phyloP scores from a whole-genome alignment of 2,888 invertebrate species.

The Siphonodentalium dalli region DNA sequence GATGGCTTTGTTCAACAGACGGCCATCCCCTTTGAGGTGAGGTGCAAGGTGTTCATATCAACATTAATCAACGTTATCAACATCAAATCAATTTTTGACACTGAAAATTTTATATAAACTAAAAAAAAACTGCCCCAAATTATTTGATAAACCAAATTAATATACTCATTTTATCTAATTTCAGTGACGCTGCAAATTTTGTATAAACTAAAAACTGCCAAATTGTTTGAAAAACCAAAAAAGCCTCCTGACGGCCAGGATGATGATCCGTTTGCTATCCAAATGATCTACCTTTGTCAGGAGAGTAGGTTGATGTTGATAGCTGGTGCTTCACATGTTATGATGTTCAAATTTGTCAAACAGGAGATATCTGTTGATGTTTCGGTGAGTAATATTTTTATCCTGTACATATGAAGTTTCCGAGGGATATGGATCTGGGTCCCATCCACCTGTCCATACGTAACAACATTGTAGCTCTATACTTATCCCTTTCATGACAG shows the following conservation, averaged over 20 bases:
- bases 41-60: too few species aligned
- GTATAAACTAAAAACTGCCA: slow-evolving; percentile 96
- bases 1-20: too few species aligned
- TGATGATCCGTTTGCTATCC: slow-evolving; percentile 89
- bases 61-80: too few species aligned
- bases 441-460: neutral
- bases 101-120: too few species aligned
- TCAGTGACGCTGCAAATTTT: slow-evolving; percentile 90
- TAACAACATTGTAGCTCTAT: too few species aligned
- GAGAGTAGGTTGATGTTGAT: slow-evolving; percentile 90
- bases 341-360: slow-evolving; percentile 95
- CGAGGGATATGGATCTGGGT: neutral
- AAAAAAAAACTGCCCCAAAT: too few species aligned
- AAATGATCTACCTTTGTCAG: slow-evolving; percentile 88
- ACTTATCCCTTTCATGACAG: too few species aligned
- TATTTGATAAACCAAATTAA: too few species aligned
- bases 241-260: slow-evolving; percentile 63
- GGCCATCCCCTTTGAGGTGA: too few species aligned
- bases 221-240: slow-evolving; percentile 81
- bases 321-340: slow-evolving; percentile 91
- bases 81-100: too few species aligned
- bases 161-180: slow-evolving; percentile 28
- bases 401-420: neutral
- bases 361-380: slow-evolving; percentile 75
- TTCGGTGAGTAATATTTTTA: slow-evolving; percentile 45